Percentiles rank a stretch among this genome's conserved stretches.
Conservation (phyloP, 2,113 vertebrate genomes). For the Nannospalax galili region DNA sequence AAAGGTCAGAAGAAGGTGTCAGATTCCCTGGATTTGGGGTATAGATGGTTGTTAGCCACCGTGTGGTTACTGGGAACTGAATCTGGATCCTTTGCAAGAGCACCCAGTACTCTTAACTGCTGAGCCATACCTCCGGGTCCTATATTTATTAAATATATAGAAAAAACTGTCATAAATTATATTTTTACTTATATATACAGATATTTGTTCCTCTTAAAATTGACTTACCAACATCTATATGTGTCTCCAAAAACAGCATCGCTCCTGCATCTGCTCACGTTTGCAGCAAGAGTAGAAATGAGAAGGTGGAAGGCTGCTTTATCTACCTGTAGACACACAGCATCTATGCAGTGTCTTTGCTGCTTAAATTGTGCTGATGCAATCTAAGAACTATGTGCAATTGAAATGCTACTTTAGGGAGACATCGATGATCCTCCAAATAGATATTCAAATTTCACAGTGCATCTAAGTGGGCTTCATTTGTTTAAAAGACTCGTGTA, state of each 20-base stretch:
- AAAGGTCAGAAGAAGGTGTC: too few relatives aligned
- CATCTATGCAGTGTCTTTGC: background rate
- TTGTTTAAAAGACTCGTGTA: conserved; percentile 27
- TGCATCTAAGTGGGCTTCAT: background rate
- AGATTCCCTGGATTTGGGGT: too few relatives aligned
- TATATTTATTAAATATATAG: background rate
- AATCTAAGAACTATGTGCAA: conserved; percentile 43
- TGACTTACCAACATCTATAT: background rate
- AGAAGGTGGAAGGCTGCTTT: background rate
- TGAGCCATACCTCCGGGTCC: too few relatives aligned
- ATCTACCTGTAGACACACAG: background rate
- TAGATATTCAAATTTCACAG: background rate
- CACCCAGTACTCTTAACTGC: too few relatives aligned
- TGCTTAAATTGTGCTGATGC: conserved; percentile 55
- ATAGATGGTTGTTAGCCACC: too few relatives aligned
- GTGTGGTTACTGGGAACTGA: too few relatives aligned
- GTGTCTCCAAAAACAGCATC: conserved; percentile 23
- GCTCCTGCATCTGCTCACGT: background rate
- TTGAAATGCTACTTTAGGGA: conserved; percentile 43
- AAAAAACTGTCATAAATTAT: background rate
- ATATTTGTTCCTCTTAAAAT: conserved; percentile 30
- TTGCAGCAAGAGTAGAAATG: background rate
- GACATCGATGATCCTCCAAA: background rate
- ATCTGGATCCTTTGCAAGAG: too few relatives aligned
- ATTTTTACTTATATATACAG: background rate